Evolutionary conservation across 2,113 vertebrate species (phyloP).

Genomic region (Orthochromis indermauri): DNA sequence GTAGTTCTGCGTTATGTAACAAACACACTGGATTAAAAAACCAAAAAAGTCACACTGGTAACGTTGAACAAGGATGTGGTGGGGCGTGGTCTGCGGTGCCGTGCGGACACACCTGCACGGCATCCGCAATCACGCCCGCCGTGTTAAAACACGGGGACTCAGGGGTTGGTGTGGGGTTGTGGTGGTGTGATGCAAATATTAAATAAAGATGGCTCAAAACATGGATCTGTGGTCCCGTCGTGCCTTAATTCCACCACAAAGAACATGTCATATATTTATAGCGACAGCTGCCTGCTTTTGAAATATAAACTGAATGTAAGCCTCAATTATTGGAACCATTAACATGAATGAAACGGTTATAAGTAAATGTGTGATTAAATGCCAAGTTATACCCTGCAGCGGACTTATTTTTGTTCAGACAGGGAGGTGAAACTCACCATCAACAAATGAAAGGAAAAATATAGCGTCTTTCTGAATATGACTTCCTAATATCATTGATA

Average conservation of each 20-base stretch:
- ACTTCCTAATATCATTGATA: neutral
- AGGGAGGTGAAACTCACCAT: neutral
- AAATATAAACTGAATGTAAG: neutral
- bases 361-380: neutral
- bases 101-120: too few relatives aligned
- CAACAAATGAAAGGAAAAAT: neutral
- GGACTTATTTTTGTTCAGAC: neutral
- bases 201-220: too few relatives aligned
- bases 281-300: neutral
- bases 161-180: too few relatives aligned
- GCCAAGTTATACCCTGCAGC: neutral
- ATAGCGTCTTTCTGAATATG: neutral
- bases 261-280: neutral
- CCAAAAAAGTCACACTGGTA: neutral
- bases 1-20: accelerated
- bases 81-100: too few relatives aligned
- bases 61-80: too few relatives aligned
- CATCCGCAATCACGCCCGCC: too few relatives aligned
- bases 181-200: too few relatives aligned
- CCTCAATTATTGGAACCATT: constrained; percentile 35
- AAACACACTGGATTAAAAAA: neutral
- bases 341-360: neutral
- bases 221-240: too few relatives aligned
- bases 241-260: too few relatives aligned
- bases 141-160: too few relatives aligned